Evolutionary conservation across 2,113 vertebrate species (phyloP).

Genomic region (Rhagologus leucostigma): DNA sequence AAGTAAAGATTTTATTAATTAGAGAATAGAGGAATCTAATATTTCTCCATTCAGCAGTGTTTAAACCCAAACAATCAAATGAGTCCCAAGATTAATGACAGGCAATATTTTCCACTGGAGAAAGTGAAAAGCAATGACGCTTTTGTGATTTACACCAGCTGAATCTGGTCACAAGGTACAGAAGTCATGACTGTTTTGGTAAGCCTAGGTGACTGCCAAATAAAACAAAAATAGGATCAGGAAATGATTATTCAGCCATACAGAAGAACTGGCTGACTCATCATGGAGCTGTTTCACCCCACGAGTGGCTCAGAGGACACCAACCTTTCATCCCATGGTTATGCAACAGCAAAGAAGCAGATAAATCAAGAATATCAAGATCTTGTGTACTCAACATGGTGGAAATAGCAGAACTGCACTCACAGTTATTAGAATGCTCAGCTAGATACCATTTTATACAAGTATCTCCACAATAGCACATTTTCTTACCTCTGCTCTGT

Average conservation of each 20-base stretch:
- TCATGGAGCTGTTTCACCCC: not conserved
- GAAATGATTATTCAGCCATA: slow-evolving; percentile 29
- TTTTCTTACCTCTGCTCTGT: slow-evolving; percentile 89
- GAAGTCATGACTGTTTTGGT: slow-evolving; percentile 42
- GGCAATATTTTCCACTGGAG: slow-evolving; percentile 35
- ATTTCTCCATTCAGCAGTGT: not conserved
- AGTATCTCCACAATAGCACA: slow-evolving; percentile 44
- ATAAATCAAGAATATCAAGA: not conserved
- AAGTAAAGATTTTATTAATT: not conserved
- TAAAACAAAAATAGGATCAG: slow-evolving; percentile 29
- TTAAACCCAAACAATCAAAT: not conserved
- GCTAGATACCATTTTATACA: not conserved
- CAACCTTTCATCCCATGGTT: not conserved
- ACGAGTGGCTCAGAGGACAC: not conserved
- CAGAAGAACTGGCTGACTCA: slow-evolving; percentile 17
- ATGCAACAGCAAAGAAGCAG: not conserved
- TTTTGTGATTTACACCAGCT: slow-evolving; percentile 25
- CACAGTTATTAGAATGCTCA: not conserved
- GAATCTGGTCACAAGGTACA: slow-evolving; percentile 48
- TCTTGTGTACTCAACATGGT: not conserved
- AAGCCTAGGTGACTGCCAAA: slow-evolving; percentile 39
- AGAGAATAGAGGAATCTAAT: not conserved
- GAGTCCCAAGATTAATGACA: not conserved
- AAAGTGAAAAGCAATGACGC: not conserved
- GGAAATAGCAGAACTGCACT: not conserved